phyloP scores from a whole-genome alignment of 1,140 invertebrate genomes.

The Drosophila bifasciata region DNA sequence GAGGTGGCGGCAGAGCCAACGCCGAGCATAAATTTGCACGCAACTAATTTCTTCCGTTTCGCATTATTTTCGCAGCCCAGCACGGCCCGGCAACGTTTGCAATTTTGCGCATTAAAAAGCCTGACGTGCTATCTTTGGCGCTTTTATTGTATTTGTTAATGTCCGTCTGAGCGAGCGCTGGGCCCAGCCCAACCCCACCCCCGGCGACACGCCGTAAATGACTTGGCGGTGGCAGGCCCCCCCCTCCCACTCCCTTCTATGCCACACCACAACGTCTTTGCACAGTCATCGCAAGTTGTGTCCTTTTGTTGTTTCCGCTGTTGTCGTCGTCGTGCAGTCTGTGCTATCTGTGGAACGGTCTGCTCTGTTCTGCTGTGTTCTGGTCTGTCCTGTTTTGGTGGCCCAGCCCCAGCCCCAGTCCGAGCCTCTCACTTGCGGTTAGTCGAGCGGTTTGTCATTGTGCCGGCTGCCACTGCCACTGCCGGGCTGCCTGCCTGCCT shows the following conservation, averaged over 20 bases:
- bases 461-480: constrained; percentile 57
- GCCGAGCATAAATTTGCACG: constrained; percentile 78
- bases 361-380: constrained; percentile 11
- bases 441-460: constrained; percentile 81
- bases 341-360: constrained; percentile 42
- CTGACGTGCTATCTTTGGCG: constrained; percentile 81
- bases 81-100: constrained; percentile 60
- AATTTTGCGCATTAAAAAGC: constrained; percentile 82
- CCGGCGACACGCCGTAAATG: constrained; percentile 64
- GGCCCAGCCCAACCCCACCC: constrained; percentile 1
- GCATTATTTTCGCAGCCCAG: constrained; percentile 77
- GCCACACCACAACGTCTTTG: constrained; percentile 36
- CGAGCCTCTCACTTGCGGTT: constrained; percentile 57
- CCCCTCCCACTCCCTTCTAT: constrained; percentile 16
- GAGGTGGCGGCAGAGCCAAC: constrained; percentile 29
- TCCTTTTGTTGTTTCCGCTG: constrained; percentile 77
- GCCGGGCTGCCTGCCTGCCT: constrained; percentile 33
- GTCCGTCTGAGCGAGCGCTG: constrained; percentile 53
- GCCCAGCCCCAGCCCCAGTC: neutral
- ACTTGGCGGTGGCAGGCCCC: constrained; percentile 58
- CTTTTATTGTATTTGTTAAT: constrained; percentile 82
- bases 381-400: constrained; percentile 18
- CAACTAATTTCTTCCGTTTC: constrained; percentile 83
- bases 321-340: constrained; percentile 54
- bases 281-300: constrained; percentile 63